phyloP scores from a whole-genome alignment of 2,113 vertebrate species.

The Malaclemys terrapin region DNA sequence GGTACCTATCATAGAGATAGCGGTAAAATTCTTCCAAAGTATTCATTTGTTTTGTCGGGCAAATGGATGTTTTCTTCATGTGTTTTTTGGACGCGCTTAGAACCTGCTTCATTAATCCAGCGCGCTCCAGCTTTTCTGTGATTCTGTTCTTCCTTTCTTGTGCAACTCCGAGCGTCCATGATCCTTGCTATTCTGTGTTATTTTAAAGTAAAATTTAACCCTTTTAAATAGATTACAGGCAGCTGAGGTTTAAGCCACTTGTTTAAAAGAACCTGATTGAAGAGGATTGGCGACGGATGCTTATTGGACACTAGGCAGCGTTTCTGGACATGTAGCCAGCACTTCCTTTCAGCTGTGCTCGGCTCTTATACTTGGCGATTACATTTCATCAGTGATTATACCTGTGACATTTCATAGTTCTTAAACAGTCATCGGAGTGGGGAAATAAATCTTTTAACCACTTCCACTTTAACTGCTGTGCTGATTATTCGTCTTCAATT shows the following conservation, averaged over 20 bases:
- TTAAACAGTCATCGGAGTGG: background rate
- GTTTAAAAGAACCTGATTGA: background rate
- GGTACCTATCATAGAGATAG: background rate
- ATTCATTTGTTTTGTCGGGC: background rate
- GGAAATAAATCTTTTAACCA: background rate
- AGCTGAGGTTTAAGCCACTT: background rate
- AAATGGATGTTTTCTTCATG: background rate
- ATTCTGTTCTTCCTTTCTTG: too few relatives aligned
- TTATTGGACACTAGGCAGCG: background rate
- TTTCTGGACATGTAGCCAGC: background rate
- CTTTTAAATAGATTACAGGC: background rate
- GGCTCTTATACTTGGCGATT: background rate
- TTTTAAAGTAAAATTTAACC: background rate
- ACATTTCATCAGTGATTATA: background rate
- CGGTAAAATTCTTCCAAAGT: background rate
- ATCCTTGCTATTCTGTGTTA: background rate
- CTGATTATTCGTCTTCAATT: background rate
- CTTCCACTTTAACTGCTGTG: background rate
- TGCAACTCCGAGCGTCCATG: background rate
- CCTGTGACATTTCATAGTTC: background rate
- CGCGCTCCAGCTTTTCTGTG: background rate
- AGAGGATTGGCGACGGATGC: background rate
- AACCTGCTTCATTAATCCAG: background rate
- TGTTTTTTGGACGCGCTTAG: background rate
- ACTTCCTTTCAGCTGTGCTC: background rate